Percentiles rank a stretch among this genome's conserved stretches.
These are phyloP conservation scores for Stenopsyche tienmushanensis DNA, from an alignment of 1,140 invertebrate genomes.

Conservation along the genomic window DNA sequence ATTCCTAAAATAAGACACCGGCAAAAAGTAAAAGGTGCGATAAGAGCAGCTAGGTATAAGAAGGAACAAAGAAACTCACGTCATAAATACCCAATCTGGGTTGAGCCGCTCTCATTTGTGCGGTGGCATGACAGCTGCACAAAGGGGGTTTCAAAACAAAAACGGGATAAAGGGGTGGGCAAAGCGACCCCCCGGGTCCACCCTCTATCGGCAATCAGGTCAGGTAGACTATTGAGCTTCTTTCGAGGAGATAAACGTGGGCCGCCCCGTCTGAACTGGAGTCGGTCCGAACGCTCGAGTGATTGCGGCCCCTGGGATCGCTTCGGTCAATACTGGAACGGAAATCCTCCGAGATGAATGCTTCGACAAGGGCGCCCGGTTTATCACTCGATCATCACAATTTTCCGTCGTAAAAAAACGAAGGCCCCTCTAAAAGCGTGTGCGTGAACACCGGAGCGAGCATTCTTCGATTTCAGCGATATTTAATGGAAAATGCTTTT, in stretches of 20 bases:
- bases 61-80: neutral
- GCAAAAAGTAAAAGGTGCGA: no score
- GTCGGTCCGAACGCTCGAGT: neutral
- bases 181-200: neutral
- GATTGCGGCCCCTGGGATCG: constrained; percentile 19
- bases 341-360: constrained; percentile 28
- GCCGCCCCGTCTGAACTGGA: neutral
- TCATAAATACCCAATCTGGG: constrained; percentile 21
- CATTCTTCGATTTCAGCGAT: no score
- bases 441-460: no score
- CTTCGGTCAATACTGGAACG: constrained; percentile 26
- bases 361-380: no score
- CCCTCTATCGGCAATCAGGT: constrained; percentile 31
- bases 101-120: constrained; percentile 10
- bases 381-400: neutral
- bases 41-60: no score
- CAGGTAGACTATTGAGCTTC: constrained; percentile 36
- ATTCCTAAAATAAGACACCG: no score
- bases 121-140: neutral
- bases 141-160: constrained; percentile 23
- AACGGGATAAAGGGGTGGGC: constrained; percentile 19
- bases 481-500: no score
- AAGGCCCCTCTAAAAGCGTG: no score
- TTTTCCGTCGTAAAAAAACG: no score
- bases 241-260: constrained; percentile 34